Evolutionary conservation across 2,888 invertebrate species (phyloP).

Genomic region (Eupithecia subumbrata): DNA sequence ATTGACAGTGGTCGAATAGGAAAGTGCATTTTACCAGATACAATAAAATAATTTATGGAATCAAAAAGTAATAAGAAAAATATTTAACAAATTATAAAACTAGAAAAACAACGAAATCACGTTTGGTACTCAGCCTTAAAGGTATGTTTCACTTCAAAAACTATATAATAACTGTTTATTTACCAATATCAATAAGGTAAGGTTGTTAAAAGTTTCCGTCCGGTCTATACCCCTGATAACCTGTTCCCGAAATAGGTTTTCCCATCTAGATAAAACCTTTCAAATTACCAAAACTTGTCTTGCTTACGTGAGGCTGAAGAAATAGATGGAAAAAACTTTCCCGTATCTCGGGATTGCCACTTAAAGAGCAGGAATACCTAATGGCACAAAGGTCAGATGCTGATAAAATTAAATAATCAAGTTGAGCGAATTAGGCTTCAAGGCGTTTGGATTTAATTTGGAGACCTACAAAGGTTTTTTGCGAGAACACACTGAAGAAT

Average conservation of each 20-base stretch:
- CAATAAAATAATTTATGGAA: no score
- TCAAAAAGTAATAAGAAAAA: neutral
- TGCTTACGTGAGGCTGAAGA: conserved; percentile 45
- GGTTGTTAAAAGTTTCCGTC: conserved; percentile 7
- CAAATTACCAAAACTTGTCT: conserved; percentile 51
- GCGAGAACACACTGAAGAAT: neutral
- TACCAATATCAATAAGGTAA: conserved; percentile 10
- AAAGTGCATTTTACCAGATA: neutral
- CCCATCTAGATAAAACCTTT: conserved; percentile 48
- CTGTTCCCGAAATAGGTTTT: conserved; percentile 42
- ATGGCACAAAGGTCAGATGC: conserved; percentile 36
- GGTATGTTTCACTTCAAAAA: neutral
- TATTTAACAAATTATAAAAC: neutral
- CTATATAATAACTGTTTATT: conserved; percentile 2
- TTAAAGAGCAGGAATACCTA: conserved; percentile 23
- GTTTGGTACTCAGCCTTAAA: neutral
- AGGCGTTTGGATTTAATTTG: conserved; percentile 17
- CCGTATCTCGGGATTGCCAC: conserved; percentile 29
- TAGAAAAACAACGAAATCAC: neutral
- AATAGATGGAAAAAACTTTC: conserved; percentile 44
- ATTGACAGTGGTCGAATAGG: neutral
- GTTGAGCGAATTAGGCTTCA: conserved; percentile 18
- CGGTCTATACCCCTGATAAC: conserved; percentile 38
- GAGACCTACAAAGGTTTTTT: conserved; percentile 7
- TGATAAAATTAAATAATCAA: conserved; percentile 34